A percentile compares a stretch with the other conserved stretches of the same genome.
phyloP scores from a whole-genome alignment of 30 jellyfish, hydroid and myxozoan species.

The Hydractinia symbiolongicarpus region DNA sequence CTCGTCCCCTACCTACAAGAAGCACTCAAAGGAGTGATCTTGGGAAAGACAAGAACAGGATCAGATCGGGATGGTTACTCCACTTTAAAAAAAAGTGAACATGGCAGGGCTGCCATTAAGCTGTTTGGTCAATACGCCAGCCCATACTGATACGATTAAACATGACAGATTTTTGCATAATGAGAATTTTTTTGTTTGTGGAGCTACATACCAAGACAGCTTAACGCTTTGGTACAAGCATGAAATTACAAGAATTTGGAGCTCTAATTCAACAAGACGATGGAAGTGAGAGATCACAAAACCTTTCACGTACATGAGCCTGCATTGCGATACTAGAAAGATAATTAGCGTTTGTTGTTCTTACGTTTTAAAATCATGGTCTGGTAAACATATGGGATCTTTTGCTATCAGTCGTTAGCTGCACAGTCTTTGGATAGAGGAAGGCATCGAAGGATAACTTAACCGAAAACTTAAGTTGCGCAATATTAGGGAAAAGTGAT shows the following conservation, averaged over 20 bases:
- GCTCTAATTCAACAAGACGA: background rate
- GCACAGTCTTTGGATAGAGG: slow-evolving; percentile 1
- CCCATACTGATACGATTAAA: slow-evolving; percentile 4
- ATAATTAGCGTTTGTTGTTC: background rate
- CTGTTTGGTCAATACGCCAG: slow-evolving; percentile 15
- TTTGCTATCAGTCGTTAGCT: background rate
- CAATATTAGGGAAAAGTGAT: background rate
- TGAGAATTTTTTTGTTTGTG: slow-evolving; percentile 8
- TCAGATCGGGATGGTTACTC: slow-evolving; percentile 10
- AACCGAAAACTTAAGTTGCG: background rate
- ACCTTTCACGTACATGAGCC: slow-evolving; percentile 11
- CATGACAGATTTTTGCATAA: background rate
- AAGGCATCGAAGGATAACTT: background rate
- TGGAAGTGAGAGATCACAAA: slow-evolving; percentile 25
- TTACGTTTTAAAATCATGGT: background rate
- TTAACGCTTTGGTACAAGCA: slow-evolving; percentile 14
- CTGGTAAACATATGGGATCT: slow-evolving; percentile 4
- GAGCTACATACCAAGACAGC: slow-evolving; percentile 1
- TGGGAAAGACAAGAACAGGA: slow-evolving; percentile 20
- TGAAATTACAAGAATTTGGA: slow-evolving; percentile 16
- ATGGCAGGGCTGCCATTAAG: background rate
- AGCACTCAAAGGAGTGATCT: background rate
- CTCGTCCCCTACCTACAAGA: background rate
- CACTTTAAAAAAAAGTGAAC: background rate
- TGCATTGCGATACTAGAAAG: background rate